phyloP scores from a whole-genome alignment of 30 jellyfish, hydroid and myxozoan genomes.

The Catostylus mosaicus region DNA sequence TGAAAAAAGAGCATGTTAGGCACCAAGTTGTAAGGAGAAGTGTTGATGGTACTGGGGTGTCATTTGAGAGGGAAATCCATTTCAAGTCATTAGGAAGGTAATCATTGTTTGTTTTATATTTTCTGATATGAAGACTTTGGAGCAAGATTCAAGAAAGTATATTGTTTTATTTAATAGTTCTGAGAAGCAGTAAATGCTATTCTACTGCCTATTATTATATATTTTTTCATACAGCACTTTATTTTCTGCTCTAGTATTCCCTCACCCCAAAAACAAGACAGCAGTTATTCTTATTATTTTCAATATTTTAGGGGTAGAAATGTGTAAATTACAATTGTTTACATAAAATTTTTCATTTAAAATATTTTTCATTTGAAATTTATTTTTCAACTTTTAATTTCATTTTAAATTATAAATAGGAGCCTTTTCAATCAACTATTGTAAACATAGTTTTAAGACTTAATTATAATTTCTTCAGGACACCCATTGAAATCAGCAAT shows the following conservation, averaged over 20 bases:
- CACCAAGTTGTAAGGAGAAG: slow-evolving; percentile 57
- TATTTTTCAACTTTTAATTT: no score
- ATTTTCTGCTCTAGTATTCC: background rate
- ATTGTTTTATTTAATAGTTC: background rate
- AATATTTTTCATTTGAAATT: no score
- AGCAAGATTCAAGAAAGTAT: background rate
- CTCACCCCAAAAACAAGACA: no score
- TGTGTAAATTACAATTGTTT: background rate
- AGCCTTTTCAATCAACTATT: no score
- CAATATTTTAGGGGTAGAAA: no score
- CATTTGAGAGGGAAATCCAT: slow-evolving; percentile 23
- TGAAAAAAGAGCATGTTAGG: slow-evolving; percentile 59
- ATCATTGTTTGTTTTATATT: background rate
- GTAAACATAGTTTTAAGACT: no score
- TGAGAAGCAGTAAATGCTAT: background rate
- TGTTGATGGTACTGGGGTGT: background rate
- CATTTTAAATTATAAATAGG: no score
- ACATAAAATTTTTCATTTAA: background rate
- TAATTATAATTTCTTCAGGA: no score
- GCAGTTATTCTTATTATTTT: background rate
- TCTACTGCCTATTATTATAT: background rate
- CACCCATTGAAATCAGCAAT: no score
- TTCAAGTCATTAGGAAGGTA: slow-evolving; percentile 56
- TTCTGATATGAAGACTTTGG: no score
- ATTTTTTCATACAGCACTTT: no score